These are phyloP conservation scores for Rousettus madagascariensis DNA, from an alignment of 2,797 vertebrate species.

Conservation along the genomic window DNA sequence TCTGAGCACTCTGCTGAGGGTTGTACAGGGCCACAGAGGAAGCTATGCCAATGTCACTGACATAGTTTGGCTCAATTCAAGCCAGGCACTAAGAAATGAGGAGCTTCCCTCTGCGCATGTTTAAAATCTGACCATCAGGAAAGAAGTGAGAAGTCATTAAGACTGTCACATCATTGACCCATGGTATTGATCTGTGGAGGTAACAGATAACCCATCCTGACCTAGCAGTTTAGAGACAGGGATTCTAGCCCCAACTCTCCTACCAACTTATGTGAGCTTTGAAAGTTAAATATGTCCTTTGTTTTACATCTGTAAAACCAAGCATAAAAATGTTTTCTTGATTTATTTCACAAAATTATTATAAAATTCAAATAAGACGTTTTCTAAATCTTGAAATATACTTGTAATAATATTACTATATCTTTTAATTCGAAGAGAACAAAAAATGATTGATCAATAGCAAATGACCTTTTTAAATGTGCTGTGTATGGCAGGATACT, in stretches of 20 bases:
- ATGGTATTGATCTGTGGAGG: background rate
- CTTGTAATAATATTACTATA: background rate
- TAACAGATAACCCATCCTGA: background rate
- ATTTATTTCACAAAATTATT: background rate
- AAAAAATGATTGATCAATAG: background rate
- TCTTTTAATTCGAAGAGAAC: background rate
- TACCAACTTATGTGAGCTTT: background rate
- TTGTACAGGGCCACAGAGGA: background rate
- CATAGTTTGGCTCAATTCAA: background rate
- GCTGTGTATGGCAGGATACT: background rate
- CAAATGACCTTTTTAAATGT: background rate
- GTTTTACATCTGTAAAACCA: background rate
- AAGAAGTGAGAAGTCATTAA: background rate
- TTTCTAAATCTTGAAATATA: conserved; percentile 18
- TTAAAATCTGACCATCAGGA: background rate
- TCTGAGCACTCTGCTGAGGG: background rate
- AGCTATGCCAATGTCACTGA: background rate
- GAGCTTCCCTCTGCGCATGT: background rate
- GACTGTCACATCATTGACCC: background rate
- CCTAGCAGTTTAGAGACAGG: background rate
- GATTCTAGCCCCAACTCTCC: background rate
- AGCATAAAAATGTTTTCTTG: background rate
- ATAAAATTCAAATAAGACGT: background rate
- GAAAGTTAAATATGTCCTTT: background rate
- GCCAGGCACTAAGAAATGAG: background rate